phyloP scores from a whole-genome alignment of 2,888 invertebrate genomes.

The Eupeodes luniger region DNA sequence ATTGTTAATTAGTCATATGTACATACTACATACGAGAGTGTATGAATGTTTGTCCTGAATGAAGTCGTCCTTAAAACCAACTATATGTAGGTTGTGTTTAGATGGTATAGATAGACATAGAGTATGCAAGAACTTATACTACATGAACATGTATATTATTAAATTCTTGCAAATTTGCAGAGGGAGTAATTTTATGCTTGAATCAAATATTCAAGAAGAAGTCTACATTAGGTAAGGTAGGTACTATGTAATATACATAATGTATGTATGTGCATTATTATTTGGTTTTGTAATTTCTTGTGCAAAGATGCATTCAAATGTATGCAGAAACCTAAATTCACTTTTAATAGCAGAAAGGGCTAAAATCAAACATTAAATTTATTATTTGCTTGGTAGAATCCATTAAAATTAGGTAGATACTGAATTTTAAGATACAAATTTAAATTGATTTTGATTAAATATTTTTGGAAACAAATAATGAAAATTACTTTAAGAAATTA shows the following conservation, averaged over 20 bases:
- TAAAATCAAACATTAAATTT: background rate
- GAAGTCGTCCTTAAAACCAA: background rate
- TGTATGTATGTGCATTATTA: too few relatives aligned
- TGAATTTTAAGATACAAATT: too few relatives aligned
- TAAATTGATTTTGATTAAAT: too few relatives aligned
- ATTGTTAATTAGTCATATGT: conserved; percentile 29
- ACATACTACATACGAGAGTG: too few relatives aligned
- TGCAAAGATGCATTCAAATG: background rate
- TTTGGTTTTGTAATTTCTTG: background rate
- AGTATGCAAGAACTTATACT: background rate
- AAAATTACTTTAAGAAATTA: too few relatives aligned
- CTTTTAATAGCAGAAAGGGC: background rate
- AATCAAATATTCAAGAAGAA: background rate
- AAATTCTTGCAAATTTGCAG: background rate
- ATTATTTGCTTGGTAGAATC: background rate
- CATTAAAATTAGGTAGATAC: too few relatives aligned
- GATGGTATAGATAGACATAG: background rate
- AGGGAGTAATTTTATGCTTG: background rate
- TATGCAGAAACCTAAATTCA: conserved; percentile 6
- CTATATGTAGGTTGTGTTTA: background rate
- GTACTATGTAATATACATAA: too few relatives aligned
- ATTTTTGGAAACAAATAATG: too few relatives aligned
- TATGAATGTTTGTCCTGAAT: background rate
- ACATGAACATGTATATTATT: background rate
- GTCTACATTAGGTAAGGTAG: background rate